Evolutionary conservation across 1,140 invertebrate genomes (phyloP), one percentile per base, ranked within the genome.

Genomic region (Drosophila persimilis): DNA sequence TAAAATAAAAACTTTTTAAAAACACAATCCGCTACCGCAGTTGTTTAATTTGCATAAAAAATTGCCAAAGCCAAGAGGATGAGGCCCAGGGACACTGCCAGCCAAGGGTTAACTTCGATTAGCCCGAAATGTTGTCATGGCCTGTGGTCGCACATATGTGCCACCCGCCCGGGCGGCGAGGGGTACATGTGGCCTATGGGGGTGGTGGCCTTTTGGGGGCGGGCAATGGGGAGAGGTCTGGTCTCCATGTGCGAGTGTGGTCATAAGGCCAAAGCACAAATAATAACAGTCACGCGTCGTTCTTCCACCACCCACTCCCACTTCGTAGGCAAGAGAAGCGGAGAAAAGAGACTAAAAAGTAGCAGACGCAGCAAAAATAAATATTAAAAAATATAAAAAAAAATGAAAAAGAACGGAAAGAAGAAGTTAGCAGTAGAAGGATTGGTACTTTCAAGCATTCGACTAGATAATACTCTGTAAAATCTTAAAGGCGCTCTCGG

Each of bases 71-170:
- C 70, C 70, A 61, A 43, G 24, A 31, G 59, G 29, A 43, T 39
- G 60, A 26, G 71, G 20, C 39, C 15, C 24, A 17, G 24, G 46
- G 22, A 48, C 43, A 29, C 20, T 24, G 45, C 15, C 83, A 81
- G 63, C 83, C 81, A 85, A 80, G 81, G 81, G 81, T 86, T 86
- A 86, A 79, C 78, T 88, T 88, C 83, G 83, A 88, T 88, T 88
- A 88, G 83, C 83, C 83, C 78, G 53, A 85, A 85, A 88, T 88
- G 83, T 88, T 86, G 78, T 86, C 84, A 86, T 83, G 83, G 74
- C 78, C 83, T 88, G 83, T 83, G 81, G 80, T 88, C 81, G 83
- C 81, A 81, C 83, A 86, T 81, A 88, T 86, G 83, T 88, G 78
- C 62, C 63, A 56, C 43, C 50, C 56, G 55, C 17, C 61, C 41